Evolutionary conservation across 1,140 invertebrate genomes (phyloP), one percentile per base, ranked within the genome.

Genomic region (Octopus sinensis): DNA sequence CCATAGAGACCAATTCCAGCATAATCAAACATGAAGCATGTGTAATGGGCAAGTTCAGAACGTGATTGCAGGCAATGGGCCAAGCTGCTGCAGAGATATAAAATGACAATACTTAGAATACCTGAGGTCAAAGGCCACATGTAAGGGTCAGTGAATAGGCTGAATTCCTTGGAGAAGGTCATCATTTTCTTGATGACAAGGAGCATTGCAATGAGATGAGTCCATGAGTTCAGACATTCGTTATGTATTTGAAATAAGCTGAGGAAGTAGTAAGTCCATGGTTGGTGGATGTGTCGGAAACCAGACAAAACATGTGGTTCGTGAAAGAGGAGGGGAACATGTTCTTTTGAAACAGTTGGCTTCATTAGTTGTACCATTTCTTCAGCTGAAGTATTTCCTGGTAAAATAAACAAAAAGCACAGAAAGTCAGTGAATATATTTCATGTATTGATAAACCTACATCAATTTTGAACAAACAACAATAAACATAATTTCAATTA

Each of bases 211-310:
- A 90, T 73, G 10, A 91, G 81, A 78, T 91, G 90, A 51, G 89
- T 90, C 90, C 90, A 91, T 53, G 85, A 84, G 83, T 91, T 91
- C 85, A 91, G 86, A 53, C 89, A 88, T 83, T 91, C 90, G 83
- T 91, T 91, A 80, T 91, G 90, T 30, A 88, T 85, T 82, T 90
- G 89, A 76, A 91, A 90, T 2, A 91, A 78, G 77, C 89, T 91
- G 62, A 86, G 82, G 4, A 89, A 76, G 82, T 91, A 91, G 79
- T 88, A 88, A 30, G 81, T 83, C 89, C 89, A 91, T 77, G 89
- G 89, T 75, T 90, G 89, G 79, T 90, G 84, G 13, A 86, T 79
- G 7, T 84, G 85, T 68, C 90, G 86, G 81, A 91, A 91, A 23
- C 90, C 90, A 54, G 87, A 88, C 62, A 87, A 84, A 12, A 91